phyloP scores from a whole-genome alignment of 2,888 invertebrate genomes.

The Oasisia sp. region DNA sequence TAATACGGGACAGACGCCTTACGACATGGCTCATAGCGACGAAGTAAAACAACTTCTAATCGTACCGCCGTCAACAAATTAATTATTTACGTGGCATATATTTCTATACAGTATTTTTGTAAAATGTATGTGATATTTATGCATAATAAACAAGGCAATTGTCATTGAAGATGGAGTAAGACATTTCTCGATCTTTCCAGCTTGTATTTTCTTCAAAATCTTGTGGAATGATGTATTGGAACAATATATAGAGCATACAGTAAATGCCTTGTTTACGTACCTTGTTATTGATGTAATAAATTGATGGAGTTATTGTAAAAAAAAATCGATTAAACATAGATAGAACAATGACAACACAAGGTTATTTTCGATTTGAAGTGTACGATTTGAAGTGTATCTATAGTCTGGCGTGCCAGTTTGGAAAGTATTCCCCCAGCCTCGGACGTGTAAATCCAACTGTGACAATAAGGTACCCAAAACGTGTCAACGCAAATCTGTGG shows the following conservation, averaged over 20 bases:
- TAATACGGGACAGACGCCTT: neutral
- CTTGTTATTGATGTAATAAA: neutral
- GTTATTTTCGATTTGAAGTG: too few relatives aligned
- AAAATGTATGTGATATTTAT: neutral
- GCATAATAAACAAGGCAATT: neutral
- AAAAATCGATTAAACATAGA: too few relatives aligned
- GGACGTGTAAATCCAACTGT: too few relatives aligned
- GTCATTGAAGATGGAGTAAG: too few relatives aligned
- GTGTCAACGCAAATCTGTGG: too few relatives aligned
- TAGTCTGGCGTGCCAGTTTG: too few relatives aligned
- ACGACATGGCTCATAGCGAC: neutral
- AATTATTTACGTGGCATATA: neutral
- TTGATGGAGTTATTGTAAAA: too few relatives aligned
- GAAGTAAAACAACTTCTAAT: neutral
- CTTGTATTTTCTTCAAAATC: neutral
- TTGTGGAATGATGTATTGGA: neutral
- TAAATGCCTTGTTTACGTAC: neutral
- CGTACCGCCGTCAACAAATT: neutral
- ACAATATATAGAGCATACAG: neutral
- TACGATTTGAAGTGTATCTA: too few relatives aligned
- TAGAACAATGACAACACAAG: too few relatives aligned
- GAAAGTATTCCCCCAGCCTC: too few relatives aligned
- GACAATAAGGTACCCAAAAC: too few relatives aligned
- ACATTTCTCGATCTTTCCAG: neutral
- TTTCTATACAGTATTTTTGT: neutral